These are phyloP conservation scores for Serinus canaria DNA, from an alignment of 2,113 vertebrate genomes.

Conservation along the genomic window DNA sequence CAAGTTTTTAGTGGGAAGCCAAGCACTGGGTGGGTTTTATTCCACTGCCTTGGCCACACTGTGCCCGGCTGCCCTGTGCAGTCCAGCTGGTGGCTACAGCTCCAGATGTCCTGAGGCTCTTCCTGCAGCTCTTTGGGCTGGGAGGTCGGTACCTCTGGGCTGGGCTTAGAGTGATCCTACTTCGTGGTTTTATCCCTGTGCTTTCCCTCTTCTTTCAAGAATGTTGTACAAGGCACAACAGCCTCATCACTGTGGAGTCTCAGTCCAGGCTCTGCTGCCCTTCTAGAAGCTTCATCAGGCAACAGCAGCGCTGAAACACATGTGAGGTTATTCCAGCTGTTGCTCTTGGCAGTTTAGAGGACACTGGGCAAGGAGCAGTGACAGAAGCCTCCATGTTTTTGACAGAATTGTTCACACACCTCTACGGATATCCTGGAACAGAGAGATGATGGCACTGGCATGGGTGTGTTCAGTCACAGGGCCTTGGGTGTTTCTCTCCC, in stretches of 20 bases:
- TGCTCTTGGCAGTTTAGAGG: background rate
- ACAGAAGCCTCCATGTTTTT: background rate
- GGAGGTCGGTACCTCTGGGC: background rate
- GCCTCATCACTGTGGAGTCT: fast-evolving
- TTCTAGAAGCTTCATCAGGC: background rate
- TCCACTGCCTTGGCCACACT: background rate
- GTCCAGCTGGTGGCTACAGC: background rate
- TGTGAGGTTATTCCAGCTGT: background rate
- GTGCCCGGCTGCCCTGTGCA: background rate
- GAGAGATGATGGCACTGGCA: background rate
- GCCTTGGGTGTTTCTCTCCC: background rate
- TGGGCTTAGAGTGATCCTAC: background rate
- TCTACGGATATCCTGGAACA: fast-evolving
- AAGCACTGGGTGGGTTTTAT: background rate
- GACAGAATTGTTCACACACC: background rate
- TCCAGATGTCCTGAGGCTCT: background rate
- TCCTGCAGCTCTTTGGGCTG: background rate
- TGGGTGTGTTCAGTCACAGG: background rate
- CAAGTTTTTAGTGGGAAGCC: background rate
- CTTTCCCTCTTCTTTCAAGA: background rate
- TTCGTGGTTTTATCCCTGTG: background rate
- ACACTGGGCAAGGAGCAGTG: background rate
- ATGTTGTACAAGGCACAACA: fast-evolving
- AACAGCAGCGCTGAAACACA: background rate
- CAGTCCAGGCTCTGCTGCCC: background rate